Base-by-base conservation (phyloP, 2,888 invertebrate species). In the Caenorhabditis afra region DNA sequence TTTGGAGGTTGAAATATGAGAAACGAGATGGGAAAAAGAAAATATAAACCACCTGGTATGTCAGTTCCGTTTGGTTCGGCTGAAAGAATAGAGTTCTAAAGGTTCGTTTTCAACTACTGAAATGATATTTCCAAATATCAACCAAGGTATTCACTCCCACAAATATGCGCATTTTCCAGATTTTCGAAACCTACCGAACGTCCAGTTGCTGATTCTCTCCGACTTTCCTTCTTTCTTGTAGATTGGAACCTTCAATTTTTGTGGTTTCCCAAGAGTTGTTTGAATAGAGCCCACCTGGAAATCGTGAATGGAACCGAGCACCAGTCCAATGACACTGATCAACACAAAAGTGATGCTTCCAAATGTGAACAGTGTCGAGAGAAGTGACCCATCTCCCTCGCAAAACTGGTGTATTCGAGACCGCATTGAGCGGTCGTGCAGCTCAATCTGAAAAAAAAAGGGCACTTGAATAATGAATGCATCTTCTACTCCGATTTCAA, bases 261-360 rank as follows among this genome's bases (percentile, higher is more conserved):
- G n/a, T n/a, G n/a, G n/a, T n/a, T n/a, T 29, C 4, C 29, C 29
- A 7, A 29, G 4, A 29, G 29, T 29, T 29, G 22, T 29, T 45
- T 29, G 41, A 23, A 12, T n/a, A 35, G 18, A 10, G 16, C n/a
- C 59, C 8, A 87, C 85, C 76, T 88, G 88, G 41, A 88, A 77
- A 2, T 88, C 88, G 41, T 86, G 86, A 57, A 88, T 87, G 1
- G 87, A 86, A 12, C 88, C 88, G n/a, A 88, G 66, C 3, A 88
- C 85, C 22, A 88, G 79, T 23, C 88, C 88, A 35, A 86, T 81
- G 11, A 88, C 88, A 16, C 87, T 88, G 58, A 87, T 83, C 3
- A 88, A 76, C 0, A 88, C 88, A 81, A 88, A 88, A 35, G 84
- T 84, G 55, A 88, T 89, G 58, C 85, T 85, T 52, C 85, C 80